Evolutionary conservation across 2,888 invertebrate species (phyloP).

Genomic region (Mimachlamys varia): DNA sequence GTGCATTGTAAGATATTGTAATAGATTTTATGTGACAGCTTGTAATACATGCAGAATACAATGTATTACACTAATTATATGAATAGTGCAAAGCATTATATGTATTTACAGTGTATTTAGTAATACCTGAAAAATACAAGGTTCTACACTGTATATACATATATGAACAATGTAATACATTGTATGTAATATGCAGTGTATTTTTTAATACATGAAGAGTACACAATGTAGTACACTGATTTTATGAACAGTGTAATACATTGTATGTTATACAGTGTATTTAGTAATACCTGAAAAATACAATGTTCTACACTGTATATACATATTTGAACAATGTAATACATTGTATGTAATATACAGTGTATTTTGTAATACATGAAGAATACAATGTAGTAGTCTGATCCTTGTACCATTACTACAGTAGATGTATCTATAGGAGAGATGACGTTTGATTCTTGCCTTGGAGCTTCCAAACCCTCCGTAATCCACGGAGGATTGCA

Average conservation of each 20-base stretch:
- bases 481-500: not conserved
- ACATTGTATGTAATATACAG: not conserved
- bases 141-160: not conserved
- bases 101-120: too few relatives aligned
- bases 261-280: too few relatives aligned
- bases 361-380: too few relatives aligned
- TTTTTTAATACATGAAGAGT: too few relatives aligned
- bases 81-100: too few relatives aligned
- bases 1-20: too few relatives aligned
- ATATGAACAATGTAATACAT: constrained; percentile 24
- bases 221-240: not conserved
- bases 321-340: not conserved
- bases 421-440: not conserved
- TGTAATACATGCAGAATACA: too few relatives aligned
- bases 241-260: too few relatives aligned
- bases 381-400: not conserved
- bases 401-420: not conserved
- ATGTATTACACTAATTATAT: too few relatives aligned
- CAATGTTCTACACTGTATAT: not conserved
- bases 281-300: too few relatives aligned
- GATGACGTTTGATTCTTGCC: constrained; percentile 13
- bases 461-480: not conserved
- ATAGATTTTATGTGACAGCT: too few relatives aligned
- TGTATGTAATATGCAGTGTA: not conserved
- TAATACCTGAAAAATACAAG: not conserved